phyloP scores from a whole-genome alignment of 1,140 invertebrate genomes.

The Oscheius sp. region DNA sequence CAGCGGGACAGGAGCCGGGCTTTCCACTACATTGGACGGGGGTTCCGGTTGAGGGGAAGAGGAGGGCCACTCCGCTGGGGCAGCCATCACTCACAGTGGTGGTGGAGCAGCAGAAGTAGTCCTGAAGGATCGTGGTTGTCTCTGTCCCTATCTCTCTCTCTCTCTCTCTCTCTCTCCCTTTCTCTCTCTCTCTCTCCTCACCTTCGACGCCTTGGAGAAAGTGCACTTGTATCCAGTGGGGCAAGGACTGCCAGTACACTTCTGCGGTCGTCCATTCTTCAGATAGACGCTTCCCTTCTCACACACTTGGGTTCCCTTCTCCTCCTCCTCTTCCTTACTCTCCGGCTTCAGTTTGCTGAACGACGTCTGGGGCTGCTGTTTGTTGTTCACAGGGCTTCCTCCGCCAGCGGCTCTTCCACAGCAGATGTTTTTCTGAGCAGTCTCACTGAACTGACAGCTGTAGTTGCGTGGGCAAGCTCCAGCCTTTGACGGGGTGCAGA shows the following conservation, averaged over 20 bases:
- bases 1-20: constrained; percentile 46
- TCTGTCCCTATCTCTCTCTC: no score
- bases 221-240: constrained; percentile 48
- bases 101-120: constrained; percentile 27
- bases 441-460: constrained; percentile 51
- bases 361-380: constrained; percentile 11
- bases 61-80: constrained; percentile 49
- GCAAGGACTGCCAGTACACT: constrained; percentile 51
- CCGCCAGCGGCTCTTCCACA: constrained; percentile 48
- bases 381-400: neutral
- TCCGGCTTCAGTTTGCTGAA: constrained; percentile 8
- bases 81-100: constrained; percentile 38
- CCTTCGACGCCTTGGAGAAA: constrained; percentile 52
- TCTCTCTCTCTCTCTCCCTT: no score
- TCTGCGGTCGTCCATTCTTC: constrained; percentile 53
- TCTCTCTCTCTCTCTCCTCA: constrained; percentile 43
- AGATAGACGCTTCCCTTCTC: constrained; percentile 53
- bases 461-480: constrained; percentile 46
- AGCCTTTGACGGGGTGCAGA: constrained; percentile 46
- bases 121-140: neutral
- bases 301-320: constrained; percentile 42
- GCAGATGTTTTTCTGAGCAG: constrained; percentile 52
- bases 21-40: constrained; percentile 49
- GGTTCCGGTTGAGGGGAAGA: constrained; percentile 59
- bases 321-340: neutral